Percentiles rank a stretch among this genome's conserved stretches.
Evolutionary conservation across 2,113 vertebrate genomes (phyloP).

Genomic region (Pagrus major): DNA sequence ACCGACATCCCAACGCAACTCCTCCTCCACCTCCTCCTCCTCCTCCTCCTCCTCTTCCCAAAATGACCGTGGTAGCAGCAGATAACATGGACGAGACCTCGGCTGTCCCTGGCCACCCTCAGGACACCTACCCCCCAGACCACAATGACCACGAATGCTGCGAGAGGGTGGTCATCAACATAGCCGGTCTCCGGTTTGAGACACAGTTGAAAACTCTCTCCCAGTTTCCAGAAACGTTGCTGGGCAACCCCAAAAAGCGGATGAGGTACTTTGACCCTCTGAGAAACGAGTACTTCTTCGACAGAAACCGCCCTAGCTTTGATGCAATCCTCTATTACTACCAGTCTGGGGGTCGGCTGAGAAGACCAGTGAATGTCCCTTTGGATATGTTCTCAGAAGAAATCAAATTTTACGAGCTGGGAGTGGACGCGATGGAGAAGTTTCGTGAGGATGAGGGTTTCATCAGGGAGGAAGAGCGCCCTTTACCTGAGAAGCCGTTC

Average conservation of each 20-base stretch:
- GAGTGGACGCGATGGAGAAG: constrained; percentile 98
- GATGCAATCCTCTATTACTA: constrained; percentile 93
- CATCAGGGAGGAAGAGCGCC: constrained; percentile 96
- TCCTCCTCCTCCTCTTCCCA: constrained; percentile 74
- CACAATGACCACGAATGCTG: constrained; percentile 97
- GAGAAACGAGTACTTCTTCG: constrained; percentile 91
- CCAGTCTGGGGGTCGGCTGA: constrained; percentile 94
- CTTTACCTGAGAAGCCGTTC: constrained; percentile 94
- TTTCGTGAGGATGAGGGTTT: constrained; percentile 98
- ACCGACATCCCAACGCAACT: constrained; percentile 64
- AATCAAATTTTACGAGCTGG: constrained; percentile 98
- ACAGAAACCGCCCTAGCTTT: constrained; percentile 86
- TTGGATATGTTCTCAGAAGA: constrained; percentile 99
- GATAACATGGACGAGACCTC: constrained; percentile 97
- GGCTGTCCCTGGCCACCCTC: constrained; percentile 93
- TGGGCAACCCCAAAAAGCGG: constrained; percentile 89
- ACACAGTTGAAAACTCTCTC: constrained; percentile 86
- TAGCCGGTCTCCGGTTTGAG: constrained; percentile 91
- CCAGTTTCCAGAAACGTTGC: constrained; percentile 86
- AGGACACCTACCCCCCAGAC: constrained; percentile 92
- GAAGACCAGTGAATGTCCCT: constrained; percentile 96
- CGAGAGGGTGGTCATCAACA: constrained; percentile 98
- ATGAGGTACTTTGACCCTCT: constrained; percentile 98
- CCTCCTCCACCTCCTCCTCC: constrained; percentile 42
- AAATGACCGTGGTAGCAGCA: constrained; percentile 97